Evolutionary conservation across 2,888 invertebrate species (phyloP).

Genomic region (Rhamnusium bicolor): DNA sequence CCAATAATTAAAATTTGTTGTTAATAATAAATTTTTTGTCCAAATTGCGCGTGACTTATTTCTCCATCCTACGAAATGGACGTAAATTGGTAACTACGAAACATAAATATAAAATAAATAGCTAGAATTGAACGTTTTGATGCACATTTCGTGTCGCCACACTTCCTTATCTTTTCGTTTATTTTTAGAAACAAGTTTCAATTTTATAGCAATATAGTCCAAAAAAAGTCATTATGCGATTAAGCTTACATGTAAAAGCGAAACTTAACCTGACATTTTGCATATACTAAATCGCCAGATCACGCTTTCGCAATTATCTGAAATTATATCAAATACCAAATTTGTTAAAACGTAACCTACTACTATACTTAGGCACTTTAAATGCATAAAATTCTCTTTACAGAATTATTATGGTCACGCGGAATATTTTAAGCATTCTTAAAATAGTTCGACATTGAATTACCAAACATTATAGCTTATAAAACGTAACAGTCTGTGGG

Average conservation of each 20-base stretch:
- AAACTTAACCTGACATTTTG: constrained; percentile 10
- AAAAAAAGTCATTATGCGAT: not conserved
- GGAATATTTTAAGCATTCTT: not conserved
- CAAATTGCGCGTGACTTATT: too few species aligned
- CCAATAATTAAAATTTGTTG: too few species aligned
- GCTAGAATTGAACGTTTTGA: not conserved
- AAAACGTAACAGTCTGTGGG: too few species aligned
- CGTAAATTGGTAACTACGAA: too few species aligned
- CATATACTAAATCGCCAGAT: not conserved
- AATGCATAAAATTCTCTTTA: not conserved
- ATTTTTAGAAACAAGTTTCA: not conserved
- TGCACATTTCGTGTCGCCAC: not conserved
- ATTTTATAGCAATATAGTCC: not conserved
- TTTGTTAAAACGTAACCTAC: not conserved
- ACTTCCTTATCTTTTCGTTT: not conserved
- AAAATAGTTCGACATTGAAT: not conserved
- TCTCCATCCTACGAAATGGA: too few species aligned
- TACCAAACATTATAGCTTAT: not conserved
- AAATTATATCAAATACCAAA: constrained; percentile 22
- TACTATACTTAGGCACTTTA: not conserved
- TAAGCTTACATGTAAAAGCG: not conserved
- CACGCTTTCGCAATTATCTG: constrained; percentile 9
- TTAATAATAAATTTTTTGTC: too few species aligned
- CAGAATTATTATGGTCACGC: not conserved
- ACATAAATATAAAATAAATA: not conserved